These are phyloP conservation scores for Spermophilus dauricus DNA, from an alignment of 2,113 vertebrate species.

Conservation along the genomic window DNA sequence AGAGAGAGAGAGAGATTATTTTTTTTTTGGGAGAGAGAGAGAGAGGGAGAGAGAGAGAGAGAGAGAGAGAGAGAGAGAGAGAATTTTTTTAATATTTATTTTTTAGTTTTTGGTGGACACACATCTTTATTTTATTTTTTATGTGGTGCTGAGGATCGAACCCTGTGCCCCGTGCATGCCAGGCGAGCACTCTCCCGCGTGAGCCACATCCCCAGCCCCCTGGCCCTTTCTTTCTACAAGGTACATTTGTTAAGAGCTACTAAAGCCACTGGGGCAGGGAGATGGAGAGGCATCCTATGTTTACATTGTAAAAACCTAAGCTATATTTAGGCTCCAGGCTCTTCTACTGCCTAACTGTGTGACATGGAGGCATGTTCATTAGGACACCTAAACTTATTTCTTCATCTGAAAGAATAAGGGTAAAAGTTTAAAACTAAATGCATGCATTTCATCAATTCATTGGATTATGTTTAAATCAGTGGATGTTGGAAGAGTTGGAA, in stretches of 20 bases:
- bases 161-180: too few relatives aligned
- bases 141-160: too few relatives aligned
- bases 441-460: neutral
- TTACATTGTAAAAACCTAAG: neutral
- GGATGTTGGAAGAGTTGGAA: constrained; percentile 18
- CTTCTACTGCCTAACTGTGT: neutral
- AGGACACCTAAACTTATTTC: neutral
- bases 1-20: too few relatives aligned
- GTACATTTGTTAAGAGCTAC: neutral
- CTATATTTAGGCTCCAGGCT: neutral
- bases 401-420: constrained; percentile 39
- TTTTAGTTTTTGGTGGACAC: too few relatives aligned
- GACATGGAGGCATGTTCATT: neutral
- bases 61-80: too few relatives aligned
- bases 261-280: neutral
- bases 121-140: too few relatives aligned
- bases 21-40: too few relatives aligned
- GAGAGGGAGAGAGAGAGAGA: too few relatives aligned
- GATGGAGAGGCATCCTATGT: neutral
- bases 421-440: neutral
- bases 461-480: constrained; percentile 28
- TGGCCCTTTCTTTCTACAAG: neutral
- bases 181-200: too few relatives aligned
- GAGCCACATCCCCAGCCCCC: too few relatives aligned
- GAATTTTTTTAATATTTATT: too few relatives aligned